Conservation (phyloP, 2,797 vertebrate species). For the Serranus cabrilla region DNA sequence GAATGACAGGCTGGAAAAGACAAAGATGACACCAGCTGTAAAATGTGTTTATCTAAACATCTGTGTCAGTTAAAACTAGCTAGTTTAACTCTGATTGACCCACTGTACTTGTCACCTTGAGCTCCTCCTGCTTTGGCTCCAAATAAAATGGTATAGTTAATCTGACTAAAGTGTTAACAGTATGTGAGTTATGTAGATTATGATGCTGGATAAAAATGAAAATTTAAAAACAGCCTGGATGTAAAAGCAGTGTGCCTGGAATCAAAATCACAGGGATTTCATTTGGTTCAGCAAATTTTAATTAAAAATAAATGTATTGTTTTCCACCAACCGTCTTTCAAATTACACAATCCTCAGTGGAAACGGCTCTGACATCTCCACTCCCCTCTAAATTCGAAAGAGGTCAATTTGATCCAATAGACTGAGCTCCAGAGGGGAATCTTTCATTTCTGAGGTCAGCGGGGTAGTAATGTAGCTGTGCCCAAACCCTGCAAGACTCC, state of each 20-base stretch:
- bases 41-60: no score
- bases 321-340: background rate
- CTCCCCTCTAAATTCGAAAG: background rate
- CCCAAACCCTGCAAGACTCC: constrained; percentile 3
- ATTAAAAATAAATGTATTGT: constrained; percentile 4
- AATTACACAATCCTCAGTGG: background rate
- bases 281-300: background rate
- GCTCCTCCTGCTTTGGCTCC: no score
- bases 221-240: no score
- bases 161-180: no score
- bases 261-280: background rate
- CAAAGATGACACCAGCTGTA: no score
- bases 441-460: constrained; percentile 23
- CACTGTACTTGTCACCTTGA: no score
- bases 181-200: no score
- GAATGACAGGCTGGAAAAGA: no score
- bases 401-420: constrained; percentile 15
- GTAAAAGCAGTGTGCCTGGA: background rate
- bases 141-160: no score
- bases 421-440: background rate
- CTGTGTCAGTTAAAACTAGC: no score
- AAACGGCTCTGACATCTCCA: background rate
- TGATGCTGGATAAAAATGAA: no score
- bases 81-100: no score
- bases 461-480: constrained; percentile 5